phyloP scores from a whole-genome alignment of 2,888 invertebrate genomes.

The Sinotaia quadrata region DNA sequence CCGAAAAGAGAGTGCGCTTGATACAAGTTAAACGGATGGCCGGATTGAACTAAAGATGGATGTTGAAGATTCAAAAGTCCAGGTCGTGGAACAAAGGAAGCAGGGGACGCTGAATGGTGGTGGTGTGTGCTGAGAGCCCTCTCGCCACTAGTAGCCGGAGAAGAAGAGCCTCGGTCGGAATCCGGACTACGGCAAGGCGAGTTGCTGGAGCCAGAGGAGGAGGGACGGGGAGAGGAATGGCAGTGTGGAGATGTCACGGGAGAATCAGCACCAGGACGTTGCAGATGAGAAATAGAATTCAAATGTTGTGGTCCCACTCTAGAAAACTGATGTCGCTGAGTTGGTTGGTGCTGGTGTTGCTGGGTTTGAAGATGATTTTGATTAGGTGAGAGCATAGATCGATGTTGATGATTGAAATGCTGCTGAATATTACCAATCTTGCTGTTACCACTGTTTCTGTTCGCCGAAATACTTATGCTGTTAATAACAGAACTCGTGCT shows the following conservation, averaged over 20 bases:
- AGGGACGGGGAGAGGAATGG: slow-evolving; percentile 43
- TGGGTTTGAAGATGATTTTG: neutral
- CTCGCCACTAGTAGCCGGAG: neutral
- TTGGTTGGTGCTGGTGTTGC: neutral
- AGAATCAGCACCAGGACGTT: neutral
- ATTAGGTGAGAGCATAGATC: neutral
- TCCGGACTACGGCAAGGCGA: slow-evolving; percentile 54
- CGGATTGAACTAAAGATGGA: slow-evolving; percentile 31
- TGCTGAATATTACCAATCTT: neutral
- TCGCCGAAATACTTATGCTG: neutral
- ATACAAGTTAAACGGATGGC: slow-evolving; percentile 37
- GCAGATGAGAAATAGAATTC: neutral
- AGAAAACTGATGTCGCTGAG: neutral
- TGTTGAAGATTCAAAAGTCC: slow-evolving; percentile 56
- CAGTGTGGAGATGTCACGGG: slow-evolving; percentile 33
- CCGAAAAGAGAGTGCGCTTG: slow-evolving; percentile 39
- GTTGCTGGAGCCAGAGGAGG: slow-evolving; percentile 52
- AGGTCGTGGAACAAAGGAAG: slow-evolving; percentile 53
- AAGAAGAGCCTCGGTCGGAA: slow-evolving; percentile 35
- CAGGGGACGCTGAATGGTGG: slow-evolving; percentile 32
- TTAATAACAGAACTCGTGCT: neutral
- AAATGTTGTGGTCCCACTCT: neutral
- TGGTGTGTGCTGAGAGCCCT: slow-evolving; percentile 42
- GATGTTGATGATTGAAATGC: neutral
- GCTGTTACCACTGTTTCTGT: neutral